Percentiles rank a stretch among this genome's conserved stretches.
Evolutionary conservation across 2,888 invertebrate species (phyloP).

Genomic region (Gari tellinella): DNA sequence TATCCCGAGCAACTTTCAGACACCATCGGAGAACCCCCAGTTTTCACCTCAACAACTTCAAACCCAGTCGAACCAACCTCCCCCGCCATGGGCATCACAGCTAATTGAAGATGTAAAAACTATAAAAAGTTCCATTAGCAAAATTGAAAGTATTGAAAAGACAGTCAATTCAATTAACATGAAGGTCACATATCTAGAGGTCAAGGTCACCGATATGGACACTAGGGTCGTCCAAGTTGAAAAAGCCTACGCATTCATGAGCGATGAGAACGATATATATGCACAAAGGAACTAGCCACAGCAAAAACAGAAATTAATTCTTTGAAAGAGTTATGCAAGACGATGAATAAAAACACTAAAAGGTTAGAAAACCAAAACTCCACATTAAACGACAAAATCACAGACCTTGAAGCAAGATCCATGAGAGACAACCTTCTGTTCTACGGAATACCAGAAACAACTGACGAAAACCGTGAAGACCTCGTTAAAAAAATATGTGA

Average conservation of each 20-base stretch:
- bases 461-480: conserved; percentile 6
- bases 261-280: not conserved
- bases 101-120: too few relatives aligned
- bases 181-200: not conserved
- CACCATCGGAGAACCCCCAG: too few relatives aligned
- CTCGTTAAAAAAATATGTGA: conserved; percentile 5
- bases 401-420: conserved; percentile 22
- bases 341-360: not conserved
- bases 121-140: not conserved
- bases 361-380: not conserved
- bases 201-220: not conserved
- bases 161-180: not conserved
- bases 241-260: conserved; percentile 4
- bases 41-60: too few relatives aligned
- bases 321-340: not conserved
- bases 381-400: conserved; percentile 7
- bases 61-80: too few relatives aligned
- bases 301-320: conserved; percentile 5
- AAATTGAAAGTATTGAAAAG: conserved; percentile 5
- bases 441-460: conserved; percentile 22
- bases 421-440: conserved; percentile 29
- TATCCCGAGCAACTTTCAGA: too few relatives aligned
- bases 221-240: conserved; percentile 5
- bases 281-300: not conserved
- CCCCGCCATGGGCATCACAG: too few relatives aligned